Conservation (phyloP, 2,113 vertebrate genomes). For the Sebastes fasciatus region DNA sequence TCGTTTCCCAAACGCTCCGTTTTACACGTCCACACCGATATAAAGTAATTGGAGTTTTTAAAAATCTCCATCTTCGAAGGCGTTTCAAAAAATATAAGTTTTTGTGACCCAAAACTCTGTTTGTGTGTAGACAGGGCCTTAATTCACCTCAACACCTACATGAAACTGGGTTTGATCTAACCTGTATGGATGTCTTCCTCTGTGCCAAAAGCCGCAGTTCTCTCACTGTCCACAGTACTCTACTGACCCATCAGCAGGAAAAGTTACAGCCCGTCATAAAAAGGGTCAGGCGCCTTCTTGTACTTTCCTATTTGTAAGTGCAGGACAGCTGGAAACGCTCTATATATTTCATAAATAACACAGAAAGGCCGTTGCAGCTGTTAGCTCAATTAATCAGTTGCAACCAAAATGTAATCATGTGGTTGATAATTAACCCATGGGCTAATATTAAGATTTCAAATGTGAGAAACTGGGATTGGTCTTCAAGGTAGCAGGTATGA, state of each 20-base stretch:
- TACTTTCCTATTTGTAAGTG: constrained; percentile 57
- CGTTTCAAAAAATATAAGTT: no score
- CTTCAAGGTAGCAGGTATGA: not conserved
- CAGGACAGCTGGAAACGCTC: constrained; percentile 69
- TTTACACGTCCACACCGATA: no score
- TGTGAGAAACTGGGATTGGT: not conserved
- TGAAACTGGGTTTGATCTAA: constrained; percentile 28
- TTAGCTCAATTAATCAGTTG: constrained; percentile 42
- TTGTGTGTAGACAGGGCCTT: no score
- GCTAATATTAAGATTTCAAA: not conserved
- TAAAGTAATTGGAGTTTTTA: no score
- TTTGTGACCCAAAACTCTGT: no score
- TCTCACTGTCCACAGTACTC: constrained; percentile 42
- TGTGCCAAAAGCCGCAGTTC: constrained; percentile 46
- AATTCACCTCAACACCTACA: not conserved
- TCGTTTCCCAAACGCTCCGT: no score
- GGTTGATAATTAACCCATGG: constrained; percentile 22
- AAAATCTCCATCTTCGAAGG: no score
- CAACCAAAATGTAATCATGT: constrained; percentile 17
- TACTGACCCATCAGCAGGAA: constrained; percentile 55
- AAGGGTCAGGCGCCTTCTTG: constrained; percentile 50
- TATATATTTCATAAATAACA: constrained; percentile 63
- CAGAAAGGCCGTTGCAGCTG: constrained; percentile 26
- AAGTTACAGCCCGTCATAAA: constrained; percentile 70
- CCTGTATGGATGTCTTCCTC: constrained; percentile 19